Conservation (phyloP, 2,888 invertebrate genomes). For the Stenolophus ochropezus region DNA sequence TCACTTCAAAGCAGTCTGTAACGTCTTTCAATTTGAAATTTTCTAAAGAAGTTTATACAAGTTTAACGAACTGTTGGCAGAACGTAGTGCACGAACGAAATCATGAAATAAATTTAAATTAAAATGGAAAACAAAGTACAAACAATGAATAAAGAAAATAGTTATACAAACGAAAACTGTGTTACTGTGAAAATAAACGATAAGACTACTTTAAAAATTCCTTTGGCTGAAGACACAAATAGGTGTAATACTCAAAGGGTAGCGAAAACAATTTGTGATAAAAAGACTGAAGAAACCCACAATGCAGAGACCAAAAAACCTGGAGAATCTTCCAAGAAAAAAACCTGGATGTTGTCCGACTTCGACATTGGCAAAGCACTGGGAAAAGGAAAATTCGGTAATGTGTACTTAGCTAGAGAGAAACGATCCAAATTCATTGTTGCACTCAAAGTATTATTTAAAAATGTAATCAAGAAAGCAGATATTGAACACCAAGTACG, state of each 20-base stretch:
- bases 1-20: background rate
- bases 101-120: background rate
- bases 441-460: slow-evolving; percentile 92
- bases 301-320: background rate
- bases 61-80: slow-evolving; percentile 6
- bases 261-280: background rate
- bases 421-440: slow-evolving; percentile 89
- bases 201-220: slow-evolving; percentile 15
- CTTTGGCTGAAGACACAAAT: slow-evolving; percentile 18
- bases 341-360: slow-evolving; percentile 86
- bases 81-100: background rate
- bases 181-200: slow-evolving; percentile 19
- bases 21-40: slow-evolving; percentile 42
- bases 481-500: slow-evolving; percentile 95
- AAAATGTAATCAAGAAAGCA: slow-evolving; percentile 89
- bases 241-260: background rate
- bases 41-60: background rate
- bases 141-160: slow-evolving; percentile 45
- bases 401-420: slow-evolving; percentile 95
- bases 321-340: slow-evolving; percentile 64
- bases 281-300: slow-evolving; percentile 11
- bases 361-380: slow-evolving; percentile 95
- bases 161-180: background rate
- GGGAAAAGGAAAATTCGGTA: slow-evolving; percentile 98
- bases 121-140: background rate